A percentile compares a stretch with the other conserved stretches of the same genome.
These are phyloP conservation scores for Cephus nigrinus DNA, from an alignment of 2,888 invertebrate genomes.

Conservation along the genomic window DNA sequence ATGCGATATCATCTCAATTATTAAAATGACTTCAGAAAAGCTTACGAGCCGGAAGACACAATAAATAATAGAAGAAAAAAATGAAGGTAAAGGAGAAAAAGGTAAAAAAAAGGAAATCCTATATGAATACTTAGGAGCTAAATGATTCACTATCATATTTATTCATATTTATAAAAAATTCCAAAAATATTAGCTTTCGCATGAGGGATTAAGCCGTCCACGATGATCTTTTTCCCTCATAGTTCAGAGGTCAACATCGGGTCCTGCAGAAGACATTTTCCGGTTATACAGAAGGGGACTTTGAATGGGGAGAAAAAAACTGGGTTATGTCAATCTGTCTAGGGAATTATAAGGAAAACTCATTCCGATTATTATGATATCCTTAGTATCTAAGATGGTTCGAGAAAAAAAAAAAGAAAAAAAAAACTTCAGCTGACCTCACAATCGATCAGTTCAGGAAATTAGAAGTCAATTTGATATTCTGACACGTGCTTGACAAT, in stretches of 20 bases:
- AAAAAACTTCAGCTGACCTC: neutral
- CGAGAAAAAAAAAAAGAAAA: neutral
- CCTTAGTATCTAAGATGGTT: constrained; percentile 15
- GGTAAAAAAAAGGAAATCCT: neutral
- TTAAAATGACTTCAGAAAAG: neutral
- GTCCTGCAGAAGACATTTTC: neutral
- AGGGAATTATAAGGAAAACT: constrained; percentile 15
- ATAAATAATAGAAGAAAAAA: neutral
- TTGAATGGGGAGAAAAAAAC: neutral
- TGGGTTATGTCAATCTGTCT: neutral
- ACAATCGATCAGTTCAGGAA: neutral
- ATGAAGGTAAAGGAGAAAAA: neutral
- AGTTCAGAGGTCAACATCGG: too few relatives aligned
- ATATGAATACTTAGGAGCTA: neutral
- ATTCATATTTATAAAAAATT: neutral
- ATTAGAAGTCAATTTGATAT: neutral
- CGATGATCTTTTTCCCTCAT: neutral
- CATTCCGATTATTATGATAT: neutral
- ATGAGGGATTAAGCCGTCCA: neutral
- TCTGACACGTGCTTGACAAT: neutral
- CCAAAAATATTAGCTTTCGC: neutral
- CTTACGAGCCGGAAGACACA: neutral
- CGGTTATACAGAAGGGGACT: neutral
- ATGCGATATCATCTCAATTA: too few relatives aligned
- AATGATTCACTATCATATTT: neutral